Evolutionary conservation across 1,140 invertebrate genomes (phyloP).

Genomic region (Drosophila pectinifera): DNA sequence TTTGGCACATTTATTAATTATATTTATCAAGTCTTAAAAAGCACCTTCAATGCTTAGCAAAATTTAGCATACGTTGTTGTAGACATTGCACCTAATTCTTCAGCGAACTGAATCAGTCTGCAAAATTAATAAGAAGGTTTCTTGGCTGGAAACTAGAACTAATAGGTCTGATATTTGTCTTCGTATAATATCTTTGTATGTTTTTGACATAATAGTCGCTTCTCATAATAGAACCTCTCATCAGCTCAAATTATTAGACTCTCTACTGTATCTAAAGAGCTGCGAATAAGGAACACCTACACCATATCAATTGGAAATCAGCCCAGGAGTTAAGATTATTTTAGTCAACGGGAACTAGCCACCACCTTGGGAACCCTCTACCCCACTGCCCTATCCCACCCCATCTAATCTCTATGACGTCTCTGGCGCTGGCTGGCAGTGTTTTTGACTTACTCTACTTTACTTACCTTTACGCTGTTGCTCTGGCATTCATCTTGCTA

Average conservation of each 20-base stretch:
- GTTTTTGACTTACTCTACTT: conserved; percentile 29
- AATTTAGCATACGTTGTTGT: too few relatives aligned
- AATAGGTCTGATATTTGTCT: too few relatives aligned
- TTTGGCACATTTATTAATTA: too few relatives aligned
- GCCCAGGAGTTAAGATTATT: conserved; percentile 28
- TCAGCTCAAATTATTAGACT: neutral
- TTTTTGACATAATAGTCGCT: neutral
- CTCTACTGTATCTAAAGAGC: neutral
- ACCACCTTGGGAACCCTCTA: neutral
- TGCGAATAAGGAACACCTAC: neutral
- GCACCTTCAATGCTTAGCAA: too few relatives aligned
- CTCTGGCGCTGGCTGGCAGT: conserved; percentile 13
- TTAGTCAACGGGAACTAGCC: conserved; percentile 21
- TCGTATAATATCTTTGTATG: neutral
- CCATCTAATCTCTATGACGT: conserved; percentile 45
- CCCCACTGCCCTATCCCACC: neutral
- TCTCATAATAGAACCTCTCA: neutral
- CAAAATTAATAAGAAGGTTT: too few relatives aligned
- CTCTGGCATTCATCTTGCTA: conserved; percentile 60
- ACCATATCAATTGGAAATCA: conserved; percentile 35
- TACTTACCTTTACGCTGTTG: conserved; percentile 20
- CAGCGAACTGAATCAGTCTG: neutral
- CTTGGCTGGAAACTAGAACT: too few relatives aligned
- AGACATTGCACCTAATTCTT: neutral
- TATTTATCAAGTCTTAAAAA: too few relatives aligned